A percentile compares a stretch with the other conserved stretches of the same genome.
These are phyloP conservation scores for Papilio glaucus DNA, from an alignment of 1,140 invertebrate species.

Conservation along the genomic window DNA sequence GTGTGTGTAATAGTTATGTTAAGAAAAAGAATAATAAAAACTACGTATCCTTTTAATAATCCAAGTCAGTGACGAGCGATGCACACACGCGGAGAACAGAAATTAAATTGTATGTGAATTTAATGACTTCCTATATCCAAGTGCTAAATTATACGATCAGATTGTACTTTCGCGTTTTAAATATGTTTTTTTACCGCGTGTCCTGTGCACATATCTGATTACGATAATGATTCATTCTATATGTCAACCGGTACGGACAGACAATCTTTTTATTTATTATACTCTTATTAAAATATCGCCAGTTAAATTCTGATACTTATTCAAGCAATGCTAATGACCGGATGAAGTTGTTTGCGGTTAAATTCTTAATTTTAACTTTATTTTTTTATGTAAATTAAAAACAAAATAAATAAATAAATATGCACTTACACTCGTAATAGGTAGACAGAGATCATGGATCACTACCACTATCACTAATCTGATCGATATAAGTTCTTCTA, in stretches of 20 bases:
- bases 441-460: too few species aligned
- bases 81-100: background rate
- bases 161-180: slow-evolving; percentile 43
- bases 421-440: too few species aligned
- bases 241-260: slow-evolving; percentile 21
- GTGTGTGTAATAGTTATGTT: too few species aligned
- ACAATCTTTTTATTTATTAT: slow-evolving; percentile 32
- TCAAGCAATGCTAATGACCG: background rate
- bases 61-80: background rate
- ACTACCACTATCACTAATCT: too few species aligned
- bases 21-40: too few species aligned
- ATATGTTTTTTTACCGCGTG: slow-evolving; percentile 19
- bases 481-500: too few species aligned
- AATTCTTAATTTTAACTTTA: background rate
- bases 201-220: slow-evolving; percentile 30
- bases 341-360: background rate
- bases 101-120: background rate
- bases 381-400: background rate
- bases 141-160: slow-evolving; percentile 53
- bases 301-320: slow-evolving; percentile 3
- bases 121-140: slow-evolving; percentile 59
- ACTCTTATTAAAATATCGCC: slow-evolving; percentile 11
- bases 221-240: slow-evolving; percentile 35
- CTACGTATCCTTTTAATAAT: too few species aligned
- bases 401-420: too few species aligned